Conservation (phyloP, 2,797 vertebrate genomes). For the Enteromius treurensis region DNA sequence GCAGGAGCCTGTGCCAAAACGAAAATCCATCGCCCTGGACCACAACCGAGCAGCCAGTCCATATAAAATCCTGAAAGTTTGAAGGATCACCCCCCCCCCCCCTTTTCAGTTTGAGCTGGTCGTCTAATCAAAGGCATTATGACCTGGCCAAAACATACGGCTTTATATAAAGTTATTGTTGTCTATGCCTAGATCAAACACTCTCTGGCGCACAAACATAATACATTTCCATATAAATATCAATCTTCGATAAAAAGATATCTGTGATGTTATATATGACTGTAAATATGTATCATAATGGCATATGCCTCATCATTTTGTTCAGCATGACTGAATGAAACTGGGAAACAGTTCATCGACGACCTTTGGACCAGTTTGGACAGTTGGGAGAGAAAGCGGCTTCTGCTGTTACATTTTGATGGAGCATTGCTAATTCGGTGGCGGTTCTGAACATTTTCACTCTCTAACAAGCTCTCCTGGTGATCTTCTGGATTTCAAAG, state of each 20-base stretch:
- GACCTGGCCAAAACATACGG: neutral
- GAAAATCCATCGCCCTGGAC: constrained; percentile 50
- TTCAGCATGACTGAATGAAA: constrained; percentile 15
- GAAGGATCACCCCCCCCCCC: no score
- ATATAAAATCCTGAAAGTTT: constrained; percentile 31
- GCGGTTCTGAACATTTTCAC: neutral
- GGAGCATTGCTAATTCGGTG: constrained; percentile 1
- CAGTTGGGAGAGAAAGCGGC: constrained; percentile 28
- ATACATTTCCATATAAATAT: neutral
- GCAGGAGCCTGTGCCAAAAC: constrained; percentile 37
- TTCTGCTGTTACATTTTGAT: constrained; percentile 19
- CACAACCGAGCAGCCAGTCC: constrained; percentile 60
- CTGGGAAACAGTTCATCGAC: constrained; percentile 24
- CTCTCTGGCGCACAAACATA: neutral
- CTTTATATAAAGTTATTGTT: neutral
- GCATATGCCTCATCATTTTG: neutral
- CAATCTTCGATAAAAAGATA: neutral
- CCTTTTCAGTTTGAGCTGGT: neutral
- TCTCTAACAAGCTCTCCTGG: neutral
- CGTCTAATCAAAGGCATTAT: neutral
- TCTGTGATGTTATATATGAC: neutral
- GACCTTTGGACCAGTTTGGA: constrained; percentile 38
- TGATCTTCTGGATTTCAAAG: constrained; percentile 12
- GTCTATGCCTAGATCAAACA: neutral
- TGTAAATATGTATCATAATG: constrained; percentile 25